Percentiles rank a stretch among this genome's conserved stretches.
Evolutionary conservation across 1,140 invertebrate species (phyloP).

Genomic region (Drosophila insularis): DNA sequence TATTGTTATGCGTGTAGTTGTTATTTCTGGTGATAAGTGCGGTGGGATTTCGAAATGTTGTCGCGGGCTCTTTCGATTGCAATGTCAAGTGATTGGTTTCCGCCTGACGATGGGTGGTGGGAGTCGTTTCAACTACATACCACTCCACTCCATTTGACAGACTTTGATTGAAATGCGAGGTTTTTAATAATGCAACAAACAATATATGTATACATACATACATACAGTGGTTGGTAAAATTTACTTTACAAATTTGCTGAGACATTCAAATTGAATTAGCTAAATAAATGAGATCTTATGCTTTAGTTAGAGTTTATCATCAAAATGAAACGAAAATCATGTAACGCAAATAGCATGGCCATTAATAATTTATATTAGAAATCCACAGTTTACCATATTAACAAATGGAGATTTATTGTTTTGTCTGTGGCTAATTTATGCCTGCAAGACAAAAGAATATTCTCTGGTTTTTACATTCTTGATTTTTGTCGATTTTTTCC

Average conservation of each 20-base stretch:
- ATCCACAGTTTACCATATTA: neutral
- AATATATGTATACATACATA: neutral
- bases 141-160: conserved; percentile 15
- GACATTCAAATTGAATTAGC: conserved; percentile 71
- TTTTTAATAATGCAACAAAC: conserved; percentile 63
- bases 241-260: conserved; percentile 30
- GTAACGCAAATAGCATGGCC: conserved; percentile 20
- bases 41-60: conserved; percentile 6
- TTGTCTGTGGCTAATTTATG: conserved; percentile 53
- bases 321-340: conserved; percentile 44
- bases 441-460: conserved; percentile 39
- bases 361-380: conserved; percentile 27
- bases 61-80: conserved; percentile 60
- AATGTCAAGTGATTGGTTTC: conserved; percentile 73
- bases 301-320: conserved; percentile 18
- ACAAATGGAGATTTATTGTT: conserved; percentile 30
- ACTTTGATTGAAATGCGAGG: conserved; percentile 62
- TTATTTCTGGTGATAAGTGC: conserved; percentile 32
- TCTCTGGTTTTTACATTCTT: conserved; percentile 35
- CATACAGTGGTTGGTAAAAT: conserved; percentile 2
- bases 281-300: conserved; percentile 33
- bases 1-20: conserved; percentile 41
- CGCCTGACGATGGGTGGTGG: conserved; percentile 9
- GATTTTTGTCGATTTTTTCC: conserved; percentile 9
- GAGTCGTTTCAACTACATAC: no score